These are phyloP conservation scores for Gambusia affinis DNA, from an alignment of 2,113 vertebrate species.

Conservation along the genomic window DNA sequence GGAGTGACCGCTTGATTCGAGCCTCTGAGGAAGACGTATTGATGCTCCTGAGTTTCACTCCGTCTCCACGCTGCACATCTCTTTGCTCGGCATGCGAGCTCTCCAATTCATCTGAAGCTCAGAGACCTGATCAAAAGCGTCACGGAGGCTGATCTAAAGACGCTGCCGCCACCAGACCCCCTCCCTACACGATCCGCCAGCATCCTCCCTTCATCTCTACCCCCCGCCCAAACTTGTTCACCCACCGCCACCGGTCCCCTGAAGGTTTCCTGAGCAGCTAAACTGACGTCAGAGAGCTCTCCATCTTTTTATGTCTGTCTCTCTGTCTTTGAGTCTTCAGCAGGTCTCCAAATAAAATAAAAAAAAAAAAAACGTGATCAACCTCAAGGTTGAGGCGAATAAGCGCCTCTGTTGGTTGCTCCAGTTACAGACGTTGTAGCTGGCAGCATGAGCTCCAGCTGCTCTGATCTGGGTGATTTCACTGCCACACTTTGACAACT, in stretches of 20 bases:
- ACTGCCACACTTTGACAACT: constrained; percentile 28
- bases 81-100: constrained; percentile 34
- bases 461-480: constrained; percentile 55
- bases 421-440: constrained; percentile 21
- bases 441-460: constrained; percentile 47
- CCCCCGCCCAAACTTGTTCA: constrained; percentile 38
- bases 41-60: constrained; percentile 26
- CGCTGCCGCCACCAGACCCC: constrained; percentile 16
- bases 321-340: constrained; percentile 34
- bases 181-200: constrained; percentile 14
- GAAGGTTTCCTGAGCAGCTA: constrained; percentile 56
- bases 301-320: constrained; percentile 48
- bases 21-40: neutral
- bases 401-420: constrained; percentile 24
- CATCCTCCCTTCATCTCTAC: constrained; percentile 33
- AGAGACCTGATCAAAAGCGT: constrained; percentile 74
- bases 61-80: constrained; percentile 15
- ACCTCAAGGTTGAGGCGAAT: constrained; percentile 25
- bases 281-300: constrained; percentile 31
- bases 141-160: constrained; percentile 56
- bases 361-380: constrained; percentile 4
- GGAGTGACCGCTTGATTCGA: constrained; percentile 15
- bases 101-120: constrained; percentile 59
- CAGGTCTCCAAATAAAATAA: constrained; percentile 36
- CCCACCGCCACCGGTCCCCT: constrained; percentile 32